Base-by-base conservation (phyloP, 2,888 invertebrate genomes). In the Lochmaea capreae region DNA sequence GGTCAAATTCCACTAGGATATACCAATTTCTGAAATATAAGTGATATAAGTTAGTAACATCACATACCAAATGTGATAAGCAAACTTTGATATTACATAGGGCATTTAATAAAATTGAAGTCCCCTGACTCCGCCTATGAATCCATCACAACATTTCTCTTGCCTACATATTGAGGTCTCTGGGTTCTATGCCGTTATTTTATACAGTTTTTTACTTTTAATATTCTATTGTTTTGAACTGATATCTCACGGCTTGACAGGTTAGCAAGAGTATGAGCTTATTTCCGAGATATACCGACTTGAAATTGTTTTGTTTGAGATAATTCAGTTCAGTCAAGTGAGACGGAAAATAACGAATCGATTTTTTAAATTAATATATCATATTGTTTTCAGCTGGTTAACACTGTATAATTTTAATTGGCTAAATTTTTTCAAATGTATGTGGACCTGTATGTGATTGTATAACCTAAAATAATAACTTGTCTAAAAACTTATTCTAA, bases 191-290 rank as follows among this genome's bases (percentile, higher is more conserved):
- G 58, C 70, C 70, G 70, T 71, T 71, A 71, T 54, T 71, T 46
- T 57, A 46, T 43, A 16, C 9, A 58, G 58, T 71, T 71, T 71
- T 71, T 65, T 16, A 59, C 14, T 54, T 59, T 61, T 68, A 68
- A 68, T 68, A 68, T 52, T 61, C 68, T 43, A 68, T 68, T 68
- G 68, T 68, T 68, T 46, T 68, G 61, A 49, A 61, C 61, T 68
- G 68, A 61, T 68, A 68, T 68, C 68, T 68, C 68, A 61, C 61
- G n/a, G 49, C 68, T 61, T 68, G 68, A 68, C 61, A 68, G 68
- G 52, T 68, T 68, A 43, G 68, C 61, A 61, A 68, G 18, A 26
- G 61, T 61, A 68, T 26, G 39, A 16, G 58, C 33, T 12, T 39
- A 61, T 68, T 68, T 61, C 61, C 49, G 68, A 26, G 59, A 65